Percentiles rank a stretch among this genome's conserved stretches.
These are phyloP conservation scores for Craniophora ligustri DNA, from an alignment of 2,888 invertebrate species.

Conservation along the genomic window DNA sequence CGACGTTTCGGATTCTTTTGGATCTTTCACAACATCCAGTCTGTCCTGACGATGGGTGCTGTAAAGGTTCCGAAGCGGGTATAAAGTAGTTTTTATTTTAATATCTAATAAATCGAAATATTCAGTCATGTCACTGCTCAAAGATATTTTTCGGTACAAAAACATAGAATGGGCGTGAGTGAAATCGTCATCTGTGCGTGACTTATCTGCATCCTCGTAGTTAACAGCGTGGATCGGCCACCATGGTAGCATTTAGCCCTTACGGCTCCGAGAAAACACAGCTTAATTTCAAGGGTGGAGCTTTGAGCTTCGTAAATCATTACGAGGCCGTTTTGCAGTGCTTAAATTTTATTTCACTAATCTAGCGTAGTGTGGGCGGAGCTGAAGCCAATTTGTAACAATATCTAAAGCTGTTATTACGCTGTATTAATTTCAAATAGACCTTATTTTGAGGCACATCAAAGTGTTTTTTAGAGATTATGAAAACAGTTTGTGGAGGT, in stretches of 20 bases:
- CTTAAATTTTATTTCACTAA: slow-evolving; percentile 57
- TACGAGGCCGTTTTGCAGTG: slow-evolving; percentile 43
- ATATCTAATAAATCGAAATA: no score
- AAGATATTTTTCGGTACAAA: not conserved
- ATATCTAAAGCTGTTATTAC: slow-evolving; percentile 33
- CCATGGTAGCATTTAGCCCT: slow-evolving; percentile 13
- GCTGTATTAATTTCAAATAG: slow-evolving; percentile 21
- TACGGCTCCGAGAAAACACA: slow-evolving; percentile 7
- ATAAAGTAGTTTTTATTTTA: no score
- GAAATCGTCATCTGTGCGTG: not conserved
- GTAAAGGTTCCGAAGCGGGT: no score
- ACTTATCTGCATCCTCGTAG: not conserved
- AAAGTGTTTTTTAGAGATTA: slow-evolving; percentile 23
- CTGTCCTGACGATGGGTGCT: no score
- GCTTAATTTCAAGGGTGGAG: slow-evolving; percentile 31
- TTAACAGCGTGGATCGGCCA: not conserved
- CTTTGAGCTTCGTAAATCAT: slow-evolving; percentile 52
- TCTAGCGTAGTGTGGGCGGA: slow-evolving; percentile 28
- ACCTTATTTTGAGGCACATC: slow-evolving; percentile 8
- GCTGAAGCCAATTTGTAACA: slow-evolving; percentile 45
- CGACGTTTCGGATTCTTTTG: no score
- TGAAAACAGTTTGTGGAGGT: slow-evolving; percentile 29
- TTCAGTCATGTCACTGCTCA: no score
- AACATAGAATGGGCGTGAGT: not conserved
- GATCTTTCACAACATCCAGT: no score